Base-by-base conservation (phyloP, 2,888 invertebrate species). In the Sarcophaga caerulescens region DNA sequence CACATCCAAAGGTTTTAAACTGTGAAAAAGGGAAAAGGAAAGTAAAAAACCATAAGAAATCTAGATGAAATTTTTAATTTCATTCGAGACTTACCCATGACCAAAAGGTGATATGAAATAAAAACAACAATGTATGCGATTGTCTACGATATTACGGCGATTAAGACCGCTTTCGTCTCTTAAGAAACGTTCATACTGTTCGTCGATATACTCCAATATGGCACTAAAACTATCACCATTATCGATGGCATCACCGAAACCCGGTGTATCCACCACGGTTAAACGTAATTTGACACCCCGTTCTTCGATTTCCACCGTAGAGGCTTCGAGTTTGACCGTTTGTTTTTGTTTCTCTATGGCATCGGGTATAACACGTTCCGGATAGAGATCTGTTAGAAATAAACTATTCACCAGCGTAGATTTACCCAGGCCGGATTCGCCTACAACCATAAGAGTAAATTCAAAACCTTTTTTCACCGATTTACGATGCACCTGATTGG, bases 401-500 rank as follows among this genome's bases (percentile, higher is more conserved):
- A 99, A 94, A 86, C 98, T 98, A 93, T 99, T 99, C 73, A 99
- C 98, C 70, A 99, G 94, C 0, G 99, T 99, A 0, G 98, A 98
- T 94, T 99, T 99, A 57, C 99, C 99, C 60, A 99, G 94, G 0
- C 99, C 98, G 89, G 96, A 96, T 91, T 97, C 97, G 59, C 98
- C 98, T 11, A 98, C 98, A 79, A 99, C 98, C 99, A 99, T 99
- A 14, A 99, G 94, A 0, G 99, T 99, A 92, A 99, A 99, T 94
- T 99, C 99, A 92, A 99, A 99, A 25, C 99, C 99, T 92, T 98
- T 99, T 93, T 99, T 99, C 77, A 99, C 99, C 0, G 98, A 98
- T 93, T 99, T 99, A 87, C 99, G 95, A 93, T 99, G 98, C 44
- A 99, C 98, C 94, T 99, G 99, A 93, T 99, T 98, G 2, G 99